phyloP scores from a whole-genome alignment of 2,888 invertebrate species.

The Pyrrhia umbra region DNA sequence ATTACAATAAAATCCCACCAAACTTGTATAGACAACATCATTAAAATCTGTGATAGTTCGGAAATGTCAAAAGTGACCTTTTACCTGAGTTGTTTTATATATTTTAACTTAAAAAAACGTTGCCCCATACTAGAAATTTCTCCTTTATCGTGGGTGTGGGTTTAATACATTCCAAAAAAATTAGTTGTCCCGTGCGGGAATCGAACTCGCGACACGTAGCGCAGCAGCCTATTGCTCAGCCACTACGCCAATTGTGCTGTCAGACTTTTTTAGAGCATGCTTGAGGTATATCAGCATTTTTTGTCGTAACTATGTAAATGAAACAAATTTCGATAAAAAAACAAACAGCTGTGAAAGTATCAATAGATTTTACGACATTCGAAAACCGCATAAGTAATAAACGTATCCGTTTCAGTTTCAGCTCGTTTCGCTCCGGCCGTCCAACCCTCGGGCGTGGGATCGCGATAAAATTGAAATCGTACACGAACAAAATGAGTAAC shows the following conservation, averaged over 20 bases:
- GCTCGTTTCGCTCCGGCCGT: conserved; percentile 33
- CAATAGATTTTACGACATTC: conserved; percentile 50
- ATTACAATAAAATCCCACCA: background rate
- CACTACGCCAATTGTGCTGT: too few relatives aligned
- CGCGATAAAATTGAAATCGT: conserved; percentile 51
- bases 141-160: too few relatives aligned
- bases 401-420: conserved; percentile 52
- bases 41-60: background rate
- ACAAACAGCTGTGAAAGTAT: conserved; percentile 21
- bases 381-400: conserved; percentile 56
- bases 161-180: too few relatives aligned
- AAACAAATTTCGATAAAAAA: conserved; percentile 8
- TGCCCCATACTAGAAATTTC: too few relatives aligned
- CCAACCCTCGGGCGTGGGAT: conserved; percentile 43
- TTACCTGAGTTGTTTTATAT: too few relatives aligned
- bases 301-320: background rate
- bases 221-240: too few relatives aligned
- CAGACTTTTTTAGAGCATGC: too few relatives aligned
- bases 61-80: background rate
- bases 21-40: background rate
- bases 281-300: too few relatives aligned
- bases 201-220: too few relatives aligned
- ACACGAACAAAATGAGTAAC: conserved; percentile 39
- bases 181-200: too few relatives aligned
- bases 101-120: background rate